phyloP scores from a whole-genome alignment of 2,888 invertebrate species.

The Oxycera nigricornis region DNA sequence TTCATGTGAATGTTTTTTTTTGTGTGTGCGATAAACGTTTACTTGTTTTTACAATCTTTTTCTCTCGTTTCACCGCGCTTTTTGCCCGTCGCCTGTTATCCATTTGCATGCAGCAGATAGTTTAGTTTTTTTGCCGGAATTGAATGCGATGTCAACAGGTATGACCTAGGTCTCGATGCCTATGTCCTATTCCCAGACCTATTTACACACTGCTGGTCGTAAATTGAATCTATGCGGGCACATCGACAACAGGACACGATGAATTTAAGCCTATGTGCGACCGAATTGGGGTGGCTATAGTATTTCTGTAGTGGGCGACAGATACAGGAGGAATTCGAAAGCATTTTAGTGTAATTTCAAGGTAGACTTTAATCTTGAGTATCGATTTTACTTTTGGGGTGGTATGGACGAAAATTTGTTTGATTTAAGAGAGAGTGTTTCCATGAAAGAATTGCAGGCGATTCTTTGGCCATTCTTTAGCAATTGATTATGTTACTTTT shows the following conservation, averaged over 20 bases:
- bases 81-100: too few species aligned
- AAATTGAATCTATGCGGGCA: constrained; percentile 41
- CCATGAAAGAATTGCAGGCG: too few species aligned
- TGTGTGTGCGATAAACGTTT: constrained; percentile 8
- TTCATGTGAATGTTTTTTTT: constrained; percentile 2
- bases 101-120: not conserved
- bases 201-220: constrained; percentile 35
- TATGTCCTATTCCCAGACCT: constrained; percentile 14
- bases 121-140: not conserved
- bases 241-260: constrained; percentile 36
- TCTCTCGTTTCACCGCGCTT: too few species aligned
- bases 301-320: not conserved
- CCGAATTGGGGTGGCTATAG: too few species aligned
- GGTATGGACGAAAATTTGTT: not conserved
- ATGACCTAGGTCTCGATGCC: constrained; percentile 8
- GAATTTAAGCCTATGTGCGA: constrained; percentile 31
- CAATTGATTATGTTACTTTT: too few species aligned
- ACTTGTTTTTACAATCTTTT: too few species aligned
- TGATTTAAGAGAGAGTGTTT: too few species aligned
- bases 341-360: not conserved
- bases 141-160: constrained; percentile 17
- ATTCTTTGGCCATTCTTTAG: too few species aligned
- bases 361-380: too few species aligned
- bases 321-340: not conserved
- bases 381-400: too few species aligned